phyloP scores from a whole-genome alignment of 2,797 vertebrate species.

The Hylomyscus alleni region DNA sequence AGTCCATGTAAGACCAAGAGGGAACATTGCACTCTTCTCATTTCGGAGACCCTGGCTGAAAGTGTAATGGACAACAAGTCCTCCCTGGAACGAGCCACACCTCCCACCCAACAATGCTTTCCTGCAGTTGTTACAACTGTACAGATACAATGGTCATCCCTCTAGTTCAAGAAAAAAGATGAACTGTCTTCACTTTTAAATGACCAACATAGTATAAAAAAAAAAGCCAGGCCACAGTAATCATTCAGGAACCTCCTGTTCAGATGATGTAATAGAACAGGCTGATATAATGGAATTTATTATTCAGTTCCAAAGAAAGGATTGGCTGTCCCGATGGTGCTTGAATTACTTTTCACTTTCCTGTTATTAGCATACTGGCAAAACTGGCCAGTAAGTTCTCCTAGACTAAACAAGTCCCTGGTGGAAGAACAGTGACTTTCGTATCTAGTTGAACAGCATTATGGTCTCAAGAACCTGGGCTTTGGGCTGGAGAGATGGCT shows the following conservation, averaged over 20 bases:
- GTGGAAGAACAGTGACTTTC: neutral
- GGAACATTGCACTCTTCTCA: neutral
- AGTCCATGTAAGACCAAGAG: neutral
- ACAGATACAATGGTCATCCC: neutral
- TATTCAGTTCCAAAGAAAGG: conserved; percentile 44
- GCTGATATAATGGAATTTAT: conserved; percentile 29
- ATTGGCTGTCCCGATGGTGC: neutral
- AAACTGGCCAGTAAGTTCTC: conserved; percentile 9
- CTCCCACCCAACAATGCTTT: neutral
- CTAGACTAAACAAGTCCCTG: conserved; percentile 41
- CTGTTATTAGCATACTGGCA: neutral
- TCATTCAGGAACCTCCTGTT: neutral
- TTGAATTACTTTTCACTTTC: neutral
- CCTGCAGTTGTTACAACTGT: neutral
- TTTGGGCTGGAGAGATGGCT: too few relatives aligned
- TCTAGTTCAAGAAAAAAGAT: neutral
- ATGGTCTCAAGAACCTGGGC: neutral
- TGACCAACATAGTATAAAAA: neutral
- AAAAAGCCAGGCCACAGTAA: neutral
- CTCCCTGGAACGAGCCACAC: neutral
- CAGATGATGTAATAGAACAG: conserved; percentile 25
- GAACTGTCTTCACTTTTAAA: neutral
- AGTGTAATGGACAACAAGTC: neutral
- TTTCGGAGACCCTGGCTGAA: neutral
- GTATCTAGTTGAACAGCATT: neutral